Evolutionary conservation across 2,113 vertebrate genomes (phyloP).

Genomic region (Gobius niger): DNA sequence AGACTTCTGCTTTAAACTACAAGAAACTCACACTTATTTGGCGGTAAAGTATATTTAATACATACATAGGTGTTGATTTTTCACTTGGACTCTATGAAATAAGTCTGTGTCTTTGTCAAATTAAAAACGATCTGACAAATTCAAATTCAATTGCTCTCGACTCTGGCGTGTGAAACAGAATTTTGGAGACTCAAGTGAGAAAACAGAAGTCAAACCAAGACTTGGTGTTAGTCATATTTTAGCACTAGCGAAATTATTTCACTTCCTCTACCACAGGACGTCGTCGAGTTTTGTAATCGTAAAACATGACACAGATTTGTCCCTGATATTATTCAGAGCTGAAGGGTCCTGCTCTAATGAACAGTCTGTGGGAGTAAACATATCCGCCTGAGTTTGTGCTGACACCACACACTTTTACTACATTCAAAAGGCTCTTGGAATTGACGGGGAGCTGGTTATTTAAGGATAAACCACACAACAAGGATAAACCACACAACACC

Average conservation of each 20-base stretch:
- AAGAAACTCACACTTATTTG: too few species aligned
- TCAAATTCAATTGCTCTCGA: neutral
- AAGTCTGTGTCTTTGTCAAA: conserved; percentile 22
- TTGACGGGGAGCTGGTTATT: conserved; percentile 14
- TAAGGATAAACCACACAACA: conserved; percentile 28
- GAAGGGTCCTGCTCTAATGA: conserved; percentile 45
- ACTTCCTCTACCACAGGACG: neutral
- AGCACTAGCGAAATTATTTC: neutral
- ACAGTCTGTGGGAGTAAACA: conserved; percentile 47
- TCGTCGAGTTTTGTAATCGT: neutral
- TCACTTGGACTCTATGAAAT: neutral
- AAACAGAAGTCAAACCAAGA: conserved; percentile 6
- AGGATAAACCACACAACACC: conserved; percentile 21
- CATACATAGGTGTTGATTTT: too few species aligned
- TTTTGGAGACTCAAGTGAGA: conserved; percentile 6
- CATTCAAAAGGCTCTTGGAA: conserved; percentile 18
- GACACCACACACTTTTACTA: conserved; percentile 55
- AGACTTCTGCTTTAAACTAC: too few species aligned
- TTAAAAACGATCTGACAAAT: conserved; percentile 7
- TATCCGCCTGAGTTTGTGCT: conserved; percentile 56
- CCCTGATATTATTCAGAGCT: conserved; percentile 36
- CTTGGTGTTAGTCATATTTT: neutral
- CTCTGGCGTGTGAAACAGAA: neutral
- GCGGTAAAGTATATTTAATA: too few species aligned
- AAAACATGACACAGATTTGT: conserved; percentile 26